Base-by-base conservation (phyloP, 2,797 vertebrate species). In the Dendrocincla tyrannina region DNA sequence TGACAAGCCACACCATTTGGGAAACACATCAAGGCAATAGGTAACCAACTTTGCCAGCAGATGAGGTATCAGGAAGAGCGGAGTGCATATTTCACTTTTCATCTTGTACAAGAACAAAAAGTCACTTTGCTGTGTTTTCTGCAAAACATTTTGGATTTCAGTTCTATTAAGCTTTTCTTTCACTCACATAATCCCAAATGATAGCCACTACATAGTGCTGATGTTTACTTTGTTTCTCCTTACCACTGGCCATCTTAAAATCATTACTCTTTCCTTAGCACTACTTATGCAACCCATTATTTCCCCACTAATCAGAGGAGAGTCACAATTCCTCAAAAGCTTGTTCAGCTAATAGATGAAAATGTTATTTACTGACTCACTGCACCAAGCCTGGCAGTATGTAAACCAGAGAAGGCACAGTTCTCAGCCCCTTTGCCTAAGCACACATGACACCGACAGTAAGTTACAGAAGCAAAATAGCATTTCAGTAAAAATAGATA, bases 311-410 rank as follows among this genome's bases (percentile, higher is more conserved):
- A 35, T 82, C 64, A 72, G 58, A 64, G 68, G 6, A 55, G 42
- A 88, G 49, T 13, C 42, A 23, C 35, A 55, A 37, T 70, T 92
- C 59, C 55, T 85, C 77, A 91, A 46, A 85, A 95, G 50, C 58
- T 75, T 11, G 2, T 74, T 92, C 85, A 72, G 25, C 53, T 91
- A 58, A 89, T 14, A 68, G 52, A 22, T 82, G 28, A 67, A 93
- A 87, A 82, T 30, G 9, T 50, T 64, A 55, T 84, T 96, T 93
- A 77, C 35, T 75, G 60, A 62, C 37, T 79, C 60, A 30, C 4
- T 14, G 17, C 12, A 37, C 41, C 55, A 24, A 39, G 24, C 30
- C 12, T n/a, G 37, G 74, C 78, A 64, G 46, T 6, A 52, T 20
- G 30, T 4, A 87, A 70, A 49, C 37, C 7, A 63, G 30, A 55